These are phyloP conservation scores for Mystacornis crossleyi DNA, from an alignment of 2,113 vertebrate species.

Conservation along the genomic window DNA sequence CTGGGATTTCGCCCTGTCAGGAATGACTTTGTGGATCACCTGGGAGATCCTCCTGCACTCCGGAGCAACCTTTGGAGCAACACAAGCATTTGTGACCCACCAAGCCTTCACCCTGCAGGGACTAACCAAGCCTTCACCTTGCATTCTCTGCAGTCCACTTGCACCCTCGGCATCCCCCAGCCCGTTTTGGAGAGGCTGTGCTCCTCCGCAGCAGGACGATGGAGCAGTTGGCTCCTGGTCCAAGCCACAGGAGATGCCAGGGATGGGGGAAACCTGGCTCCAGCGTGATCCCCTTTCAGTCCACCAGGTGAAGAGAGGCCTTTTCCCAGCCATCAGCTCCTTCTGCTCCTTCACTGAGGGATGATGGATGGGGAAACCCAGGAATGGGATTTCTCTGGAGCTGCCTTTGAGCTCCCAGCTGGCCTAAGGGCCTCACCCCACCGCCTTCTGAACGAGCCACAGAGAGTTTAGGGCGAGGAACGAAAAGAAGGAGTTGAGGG, in stretches of 20 bases:
- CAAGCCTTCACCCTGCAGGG: neutral
- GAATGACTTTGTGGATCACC: neutral
- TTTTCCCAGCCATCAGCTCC: neutral
- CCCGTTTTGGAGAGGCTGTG: neutral
- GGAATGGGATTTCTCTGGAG: neutral
- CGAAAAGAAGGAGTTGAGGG: neutral
- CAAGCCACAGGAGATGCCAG: neutral
- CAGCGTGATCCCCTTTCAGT: fast-evolving
- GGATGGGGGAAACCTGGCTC: neutral
- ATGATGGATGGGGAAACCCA: neutral
- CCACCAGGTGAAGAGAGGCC: neutral
- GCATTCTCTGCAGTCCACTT: neutral
- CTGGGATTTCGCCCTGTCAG: fast-evolving
- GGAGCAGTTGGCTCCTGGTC: neutral
- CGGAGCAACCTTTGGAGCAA: neutral
- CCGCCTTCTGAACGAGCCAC: neutral
- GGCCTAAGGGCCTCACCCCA: neutral
- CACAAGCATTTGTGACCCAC: fast-evolving
- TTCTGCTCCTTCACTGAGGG: neutral
- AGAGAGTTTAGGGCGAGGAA: neutral
- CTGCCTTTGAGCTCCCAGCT: neutral
- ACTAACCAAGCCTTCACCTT: neutral
- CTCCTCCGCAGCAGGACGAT: neutral
- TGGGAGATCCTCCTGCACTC: neutral
- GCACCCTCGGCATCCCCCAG: neutral